Conservation (phyloP, 1,140 invertebrate genomes). For the Trigoniulus corallinus region DNA sequence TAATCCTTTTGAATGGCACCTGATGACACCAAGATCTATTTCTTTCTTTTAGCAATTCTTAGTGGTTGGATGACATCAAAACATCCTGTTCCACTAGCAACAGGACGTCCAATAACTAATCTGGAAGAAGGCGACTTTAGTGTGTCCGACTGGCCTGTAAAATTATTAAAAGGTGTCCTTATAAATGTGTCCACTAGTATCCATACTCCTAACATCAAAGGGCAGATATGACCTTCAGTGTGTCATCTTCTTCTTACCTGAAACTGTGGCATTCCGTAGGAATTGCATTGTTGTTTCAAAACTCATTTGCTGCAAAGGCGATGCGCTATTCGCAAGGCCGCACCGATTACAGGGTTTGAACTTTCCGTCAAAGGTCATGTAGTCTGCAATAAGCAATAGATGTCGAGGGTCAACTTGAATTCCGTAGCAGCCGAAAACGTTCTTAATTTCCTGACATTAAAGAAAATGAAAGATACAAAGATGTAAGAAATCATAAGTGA, state of each 20-base stretch:
- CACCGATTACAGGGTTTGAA: conserved; percentile 78
- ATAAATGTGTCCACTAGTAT: too few relatives aligned
- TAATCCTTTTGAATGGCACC: too few relatives aligned
- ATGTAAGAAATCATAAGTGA: not conserved
- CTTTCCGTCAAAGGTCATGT: conserved; percentile 89
- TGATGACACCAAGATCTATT: too few relatives aligned
- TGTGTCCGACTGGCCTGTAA: conserved; percentile 48
- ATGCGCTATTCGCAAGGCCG: conserved; percentile 71
- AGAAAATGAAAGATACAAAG: conserved; percentile 6
- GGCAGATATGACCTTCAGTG: too few relatives aligned
- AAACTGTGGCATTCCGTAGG: conserved; percentile 58
- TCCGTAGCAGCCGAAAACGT: conserved; percentile 90
- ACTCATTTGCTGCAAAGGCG: conserved; percentile 93
- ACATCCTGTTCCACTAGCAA: conserved; percentile 65
- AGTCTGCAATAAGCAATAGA: conserved; percentile 83
- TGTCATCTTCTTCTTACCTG: too few relatives aligned
- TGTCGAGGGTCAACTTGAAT: conserved; percentile 89
- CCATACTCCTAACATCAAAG: too few relatives aligned
- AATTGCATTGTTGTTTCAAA: conserved; percentile 87
- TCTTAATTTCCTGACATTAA: conserved; percentile 63
- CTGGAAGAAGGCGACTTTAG: conserved; percentile 74
- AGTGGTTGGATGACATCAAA: conserved; percentile 49
- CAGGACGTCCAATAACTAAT: conserved; percentile 68
- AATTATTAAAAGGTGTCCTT: too few relatives aligned
- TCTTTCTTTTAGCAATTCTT: too few relatives aligned